These are phyloP conservation scores for Ochropacha duplaris DNA, from an alignment of 2,888 invertebrate genomes.

Conservation along the genomic window DNA sequence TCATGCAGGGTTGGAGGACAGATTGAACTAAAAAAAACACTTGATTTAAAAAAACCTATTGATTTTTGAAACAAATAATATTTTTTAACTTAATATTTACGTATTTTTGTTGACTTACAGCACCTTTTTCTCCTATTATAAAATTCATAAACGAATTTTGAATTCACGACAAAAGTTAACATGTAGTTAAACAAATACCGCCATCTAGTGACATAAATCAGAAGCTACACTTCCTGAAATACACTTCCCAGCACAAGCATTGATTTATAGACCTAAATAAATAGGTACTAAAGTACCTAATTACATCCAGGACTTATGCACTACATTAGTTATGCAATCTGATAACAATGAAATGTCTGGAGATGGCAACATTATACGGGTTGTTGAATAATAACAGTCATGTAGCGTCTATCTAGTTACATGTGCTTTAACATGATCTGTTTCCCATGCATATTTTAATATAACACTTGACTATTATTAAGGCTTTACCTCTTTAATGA, in stretches of 20 bases:
- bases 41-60: too few species aligned
- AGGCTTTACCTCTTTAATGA: too few species aligned
- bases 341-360: slow-evolving; percentile 45
- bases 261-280: not conserved
- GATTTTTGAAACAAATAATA: too few species aligned
- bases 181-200: not conserved
- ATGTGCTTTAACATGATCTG: not conserved
- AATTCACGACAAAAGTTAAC: not conserved
- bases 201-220: not conserved
- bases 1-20: too few species aligned
- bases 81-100: too few species aligned
- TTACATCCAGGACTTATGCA: slow-evolving; percentile 35
- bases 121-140: too few species aligned
- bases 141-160: too few species aligned
- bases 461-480: too few species aligned
- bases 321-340: slow-evolving; percentile 46
- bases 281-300: slow-evolving; percentile 8
- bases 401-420: slow-evolving; percentile 9
- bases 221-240: not conserved
- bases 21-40: too few species aligned
- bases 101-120: too few species aligned
- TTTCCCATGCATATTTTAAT: not conserved
- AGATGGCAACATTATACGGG: slow-evolving; percentile 53
- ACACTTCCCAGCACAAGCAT: not conserved
- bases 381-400: slow-evolving; percentile 31